Evolutionary conservation across 2,797 vertebrate species (phyloP), one percentile per base, ranked within the genome.

Genomic region (Cetoscarus ocellatus): DNA sequence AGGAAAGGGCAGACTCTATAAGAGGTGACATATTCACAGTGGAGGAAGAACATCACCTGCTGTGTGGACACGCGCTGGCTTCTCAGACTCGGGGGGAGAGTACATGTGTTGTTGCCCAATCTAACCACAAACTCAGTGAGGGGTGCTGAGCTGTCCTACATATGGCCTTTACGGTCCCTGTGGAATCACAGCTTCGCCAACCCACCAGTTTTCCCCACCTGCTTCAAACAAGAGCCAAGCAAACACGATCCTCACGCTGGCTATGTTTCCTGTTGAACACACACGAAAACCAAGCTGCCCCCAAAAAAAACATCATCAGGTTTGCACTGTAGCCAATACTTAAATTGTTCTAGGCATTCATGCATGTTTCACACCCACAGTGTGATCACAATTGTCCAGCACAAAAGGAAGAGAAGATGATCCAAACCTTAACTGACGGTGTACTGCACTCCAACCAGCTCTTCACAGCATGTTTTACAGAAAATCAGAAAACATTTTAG

Each of bases 341-440:
- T 81, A 81, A 80, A 82, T 67, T 56, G 73, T 73, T 89, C 42
- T 54, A 76, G 71, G 85, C 85, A 69, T 67, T 86, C 85, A 83
- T 83, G 80, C 83, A 77, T 85, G 84, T 91, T 83, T 88, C 77
- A 82, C 83, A 80, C 86, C 65, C 83, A 79, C 82, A 87, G 84
- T 83, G 75, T 81, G 86, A 90, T 60, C 60, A 75, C 77, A 81
- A 84, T 76, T 79, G 68, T 85, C 67, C 67, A 82, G 59, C 49
- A 69, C 45, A 72, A 75, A 80, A 54, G 56, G 42, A 71, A 63
- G 52, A 60, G 14, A 54, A 3, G 50, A 8, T 9, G 7, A 42
- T 77, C 70, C 80, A 76, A 58, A 70, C 44, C 51, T 65, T 62
- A 45, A 10, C 42, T 6, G n/a, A 40, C 48, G 36, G 12, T 35